Conservation (phyloP, 2,797 vertebrate species). For the Periophthalmus magnuspinnatus region DNA sequence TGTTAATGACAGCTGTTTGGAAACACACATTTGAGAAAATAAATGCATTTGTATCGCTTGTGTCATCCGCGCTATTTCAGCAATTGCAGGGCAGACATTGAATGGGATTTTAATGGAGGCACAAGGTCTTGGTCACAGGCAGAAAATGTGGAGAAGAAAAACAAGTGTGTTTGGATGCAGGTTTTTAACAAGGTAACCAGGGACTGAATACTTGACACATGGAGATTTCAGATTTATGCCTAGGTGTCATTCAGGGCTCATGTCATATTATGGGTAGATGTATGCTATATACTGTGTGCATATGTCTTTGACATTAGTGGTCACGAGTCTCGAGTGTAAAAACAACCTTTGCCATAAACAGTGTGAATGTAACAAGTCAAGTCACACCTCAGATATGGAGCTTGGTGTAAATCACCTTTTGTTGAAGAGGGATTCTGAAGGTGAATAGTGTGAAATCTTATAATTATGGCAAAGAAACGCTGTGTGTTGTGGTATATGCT, state of each 20-base stretch:
- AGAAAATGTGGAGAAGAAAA: slow-evolving; percentile 24
- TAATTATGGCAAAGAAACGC: background rate
- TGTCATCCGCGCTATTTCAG: slow-evolving; percentile 29
- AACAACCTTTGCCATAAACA: background rate
- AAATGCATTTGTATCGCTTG: slow-evolving; percentile 44
- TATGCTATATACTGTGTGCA: background rate
- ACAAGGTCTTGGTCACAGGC: slow-evolving; percentile 32
- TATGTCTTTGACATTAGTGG: slow-evolving; percentile 1
- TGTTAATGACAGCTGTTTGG: slow-evolving; percentile 40
- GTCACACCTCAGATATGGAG: background rate
- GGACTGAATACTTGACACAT: slow-evolving; percentile 35
- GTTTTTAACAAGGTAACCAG: slow-evolving; percentile 15
- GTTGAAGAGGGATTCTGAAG: background rate
- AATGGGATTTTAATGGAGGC: slow-evolving; percentile 51
- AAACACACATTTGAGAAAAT: slow-evolving; percentile 47
- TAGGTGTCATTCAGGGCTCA: slow-evolving; percentile 21
- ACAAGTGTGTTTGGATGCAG: slow-evolving; percentile 23
- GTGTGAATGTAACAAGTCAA: background rate
- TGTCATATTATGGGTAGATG: slow-evolving; percentile 1
- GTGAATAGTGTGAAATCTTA: background rate
- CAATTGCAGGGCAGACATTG: slow-evolving; percentile 35
- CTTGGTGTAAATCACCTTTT: background rate
- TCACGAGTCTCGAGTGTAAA: background rate
- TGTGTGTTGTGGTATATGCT: too few species aligned
- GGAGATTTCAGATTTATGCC: slow-evolving; percentile 30